These are phyloP conservation scores for Papilio polyxenes DNA, from an alignment of 1,140 invertebrate genomes.

Conservation along the genomic window DNA sequence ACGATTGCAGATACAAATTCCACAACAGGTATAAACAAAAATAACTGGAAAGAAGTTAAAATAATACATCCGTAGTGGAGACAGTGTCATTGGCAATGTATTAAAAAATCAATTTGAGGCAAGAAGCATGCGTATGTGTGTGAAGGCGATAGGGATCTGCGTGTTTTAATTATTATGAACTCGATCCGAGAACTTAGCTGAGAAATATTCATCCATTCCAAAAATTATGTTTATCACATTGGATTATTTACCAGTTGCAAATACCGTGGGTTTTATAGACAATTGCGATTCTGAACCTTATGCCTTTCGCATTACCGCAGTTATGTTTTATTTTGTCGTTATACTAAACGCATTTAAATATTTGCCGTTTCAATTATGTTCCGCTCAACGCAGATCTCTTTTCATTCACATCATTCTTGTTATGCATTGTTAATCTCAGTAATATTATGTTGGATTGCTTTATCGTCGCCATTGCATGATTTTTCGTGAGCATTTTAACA, in stretches of 20 bases:
- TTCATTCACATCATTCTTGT: constrained; percentile 45
- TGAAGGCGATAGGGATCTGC: constrained; percentile 67
- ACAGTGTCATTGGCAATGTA: constrained; percentile 65
- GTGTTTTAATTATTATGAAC: constrained; percentile 46
- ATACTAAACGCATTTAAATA: constrained; percentile 38
- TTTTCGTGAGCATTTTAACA: constrained; percentile 27
- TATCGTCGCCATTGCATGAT: constrained; percentile 45
- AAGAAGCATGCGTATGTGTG: constrained; percentile 83
- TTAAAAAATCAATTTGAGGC: constrained; percentile 74
- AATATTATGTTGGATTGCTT: constrained; percentile 45
- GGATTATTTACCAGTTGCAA: constrained; percentile 37
- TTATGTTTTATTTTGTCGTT: constrained; percentile 22
- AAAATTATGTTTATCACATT: constrained; percentile 15
- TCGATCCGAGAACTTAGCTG: constrained; percentile 22
- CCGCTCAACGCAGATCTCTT: constrained; percentile 55
- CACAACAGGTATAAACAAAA: constrained; percentile 89
- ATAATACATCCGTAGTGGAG: constrained; percentile 62
- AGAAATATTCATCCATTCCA: constrained; percentile 28
- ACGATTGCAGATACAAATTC: constrained; percentile 97
- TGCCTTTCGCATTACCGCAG: constrained; percentile 5
- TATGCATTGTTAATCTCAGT: constrained; percentile 39
- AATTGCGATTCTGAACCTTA: constrained; percentile 40
- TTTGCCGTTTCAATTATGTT: constrained; percentile 33
- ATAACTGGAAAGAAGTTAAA: constrained; percentile 71
- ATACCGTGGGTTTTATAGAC: not conserved